phyloP scores from a whole-genome alignment of 1,140 invertebrate species.

The Plectus sambesii region DNA sequence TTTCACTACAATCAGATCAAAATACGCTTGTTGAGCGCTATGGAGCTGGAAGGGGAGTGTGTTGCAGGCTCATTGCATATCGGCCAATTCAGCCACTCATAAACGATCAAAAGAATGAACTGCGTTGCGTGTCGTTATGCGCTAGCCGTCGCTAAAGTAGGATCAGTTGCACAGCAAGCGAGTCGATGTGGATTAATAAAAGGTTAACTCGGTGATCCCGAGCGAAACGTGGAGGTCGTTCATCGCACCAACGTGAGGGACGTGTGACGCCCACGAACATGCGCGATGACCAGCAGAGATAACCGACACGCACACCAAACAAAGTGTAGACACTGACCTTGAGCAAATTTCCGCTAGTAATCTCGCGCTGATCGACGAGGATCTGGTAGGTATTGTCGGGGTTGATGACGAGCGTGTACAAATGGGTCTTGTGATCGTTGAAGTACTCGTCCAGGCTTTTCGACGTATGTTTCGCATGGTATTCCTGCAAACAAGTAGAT shows the following conservation, averaged over 20 bases:
- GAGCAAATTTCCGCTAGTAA: conserved; percentile 30
- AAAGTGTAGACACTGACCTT: conserved; percentile 23
- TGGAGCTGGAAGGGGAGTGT: not conserved
- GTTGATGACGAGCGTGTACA: conserved; percentile 75
- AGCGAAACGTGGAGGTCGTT: too few relatives aligned
- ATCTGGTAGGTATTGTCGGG: conserved; percentile 70
- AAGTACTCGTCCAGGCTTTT: conserved; percentile 74
- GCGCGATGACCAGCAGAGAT: not conserved
- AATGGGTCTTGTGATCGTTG: conserved; percentile 85
- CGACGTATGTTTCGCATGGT: conserved; percentile 68
- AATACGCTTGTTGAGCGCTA: not conserved
- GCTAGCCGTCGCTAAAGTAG: too few relatives aligned
- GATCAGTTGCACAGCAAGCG: too few relatives aligned
- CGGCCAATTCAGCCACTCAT: too few relatives aligned
- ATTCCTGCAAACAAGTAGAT: conserved; percentile 45
- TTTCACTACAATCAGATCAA: not conserved
- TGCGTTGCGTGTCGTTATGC: too few relatives aligned
- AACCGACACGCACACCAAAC: not conserved
- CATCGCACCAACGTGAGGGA: too few relatives aligned
- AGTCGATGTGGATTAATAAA: too few relatives aligned
- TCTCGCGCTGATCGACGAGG: conserved; percentile 57
- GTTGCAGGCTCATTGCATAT: not conserved
- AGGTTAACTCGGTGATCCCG: too few relatives aligned
- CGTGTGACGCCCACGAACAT: not conserved
- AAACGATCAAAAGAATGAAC: too few relatives aligned